Evolutionary conservation across 2,888 invertebrate genomes (phyloP).

Genomic region (Philereme vetulata): DNA sequence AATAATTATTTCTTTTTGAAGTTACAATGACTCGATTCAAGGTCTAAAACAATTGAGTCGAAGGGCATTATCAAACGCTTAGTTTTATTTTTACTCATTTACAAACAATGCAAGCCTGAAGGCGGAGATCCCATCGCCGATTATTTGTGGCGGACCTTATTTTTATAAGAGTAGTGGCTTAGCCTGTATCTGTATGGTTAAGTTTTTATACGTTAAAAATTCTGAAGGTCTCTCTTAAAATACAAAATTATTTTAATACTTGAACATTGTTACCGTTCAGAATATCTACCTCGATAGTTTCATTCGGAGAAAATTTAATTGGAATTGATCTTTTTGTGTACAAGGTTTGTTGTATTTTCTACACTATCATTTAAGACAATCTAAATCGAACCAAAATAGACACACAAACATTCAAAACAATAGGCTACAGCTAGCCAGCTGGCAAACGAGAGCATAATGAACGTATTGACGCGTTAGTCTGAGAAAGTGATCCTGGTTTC

Average conservation of each 20-base stretch:
- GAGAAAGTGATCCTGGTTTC: constrained; percentile 53
- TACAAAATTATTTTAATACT: too few relatives aligned
- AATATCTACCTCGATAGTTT: too few relatives aligned
- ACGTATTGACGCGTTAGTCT: constrained; percentile 58
- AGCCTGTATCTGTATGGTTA: constrained; percentile 30
- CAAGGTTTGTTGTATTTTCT: too few relatives aligned
- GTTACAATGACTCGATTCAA: constrained; percentile 51
- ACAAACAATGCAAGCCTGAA: constrained; percentile 73
- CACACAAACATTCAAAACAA: constrained; percentile 1
- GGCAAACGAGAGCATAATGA: constrained; percentile 60
- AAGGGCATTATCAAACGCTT: constrained; percentile 58
- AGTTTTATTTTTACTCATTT: constrained; percentile 70
- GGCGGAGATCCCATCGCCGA: constrained; percentile 68
- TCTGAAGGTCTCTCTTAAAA: too few relatives aligned
- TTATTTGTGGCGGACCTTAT: constrained; percentile 55
- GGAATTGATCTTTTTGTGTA: too few relatives aligned
- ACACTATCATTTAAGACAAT: too few relatives aligned
- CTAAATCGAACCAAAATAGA: not conserved
- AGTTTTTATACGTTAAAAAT: not conserved
- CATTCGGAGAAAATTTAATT: too few relatives aligned
- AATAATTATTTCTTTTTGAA: constrained; percentile 48
- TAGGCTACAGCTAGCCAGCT: constrained; percentile 37
- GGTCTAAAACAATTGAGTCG: constrained; percentile 52
- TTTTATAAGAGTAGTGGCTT: constrained; percentile 19
- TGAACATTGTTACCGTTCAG: too few relatives aligned